phyloP scores from a whole-genome alignment of 2,113 vertebrate genomes.

The Hipposideros armiger region DNA sequence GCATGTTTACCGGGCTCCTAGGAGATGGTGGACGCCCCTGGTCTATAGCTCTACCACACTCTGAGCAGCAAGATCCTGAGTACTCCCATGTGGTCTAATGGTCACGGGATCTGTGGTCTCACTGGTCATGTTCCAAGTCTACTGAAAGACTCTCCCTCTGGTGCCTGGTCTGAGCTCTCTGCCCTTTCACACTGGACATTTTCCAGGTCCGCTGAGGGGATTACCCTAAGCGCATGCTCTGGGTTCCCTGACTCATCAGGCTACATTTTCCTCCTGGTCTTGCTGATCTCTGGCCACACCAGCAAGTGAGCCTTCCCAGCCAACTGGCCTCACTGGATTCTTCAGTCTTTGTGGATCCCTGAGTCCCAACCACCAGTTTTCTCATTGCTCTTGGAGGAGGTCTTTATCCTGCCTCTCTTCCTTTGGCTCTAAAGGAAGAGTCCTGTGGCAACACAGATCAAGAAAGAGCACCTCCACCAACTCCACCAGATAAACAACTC shows the following conservation, averaged over 20 bases:
- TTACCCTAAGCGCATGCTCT: background rate
- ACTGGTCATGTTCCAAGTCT: background rate
- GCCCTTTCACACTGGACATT: background rate
- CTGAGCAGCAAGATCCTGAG: background rate
- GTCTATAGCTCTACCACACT: background rate
- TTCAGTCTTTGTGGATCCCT: background rate
- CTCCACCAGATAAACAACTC: background rate
- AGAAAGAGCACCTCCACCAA: background rate
- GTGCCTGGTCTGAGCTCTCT: background rate
- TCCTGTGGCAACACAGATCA: background rate
- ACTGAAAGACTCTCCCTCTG: background rate
- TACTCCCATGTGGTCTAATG: background rate
- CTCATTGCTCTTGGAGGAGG: background rate
- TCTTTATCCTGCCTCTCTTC: background rate
- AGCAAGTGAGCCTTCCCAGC: background rate
- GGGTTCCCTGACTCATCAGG: background rate
- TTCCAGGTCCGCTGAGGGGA: background rate
- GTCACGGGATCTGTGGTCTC: background rate
- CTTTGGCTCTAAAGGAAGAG: slow-evolving; percentile 6
- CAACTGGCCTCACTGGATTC: background rate
- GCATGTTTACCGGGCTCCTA: background rate
- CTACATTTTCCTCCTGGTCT: background rate
- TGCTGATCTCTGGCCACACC: background rate
- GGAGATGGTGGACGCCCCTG: background rate
- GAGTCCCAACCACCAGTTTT: background rate